Percentiles rank a stretch among this genome's conserved stretches.
Evolutionary conservation across 1,140 invertebrate genomes (phyloP).

Genomic region (Halesus radiatus): DNA sequence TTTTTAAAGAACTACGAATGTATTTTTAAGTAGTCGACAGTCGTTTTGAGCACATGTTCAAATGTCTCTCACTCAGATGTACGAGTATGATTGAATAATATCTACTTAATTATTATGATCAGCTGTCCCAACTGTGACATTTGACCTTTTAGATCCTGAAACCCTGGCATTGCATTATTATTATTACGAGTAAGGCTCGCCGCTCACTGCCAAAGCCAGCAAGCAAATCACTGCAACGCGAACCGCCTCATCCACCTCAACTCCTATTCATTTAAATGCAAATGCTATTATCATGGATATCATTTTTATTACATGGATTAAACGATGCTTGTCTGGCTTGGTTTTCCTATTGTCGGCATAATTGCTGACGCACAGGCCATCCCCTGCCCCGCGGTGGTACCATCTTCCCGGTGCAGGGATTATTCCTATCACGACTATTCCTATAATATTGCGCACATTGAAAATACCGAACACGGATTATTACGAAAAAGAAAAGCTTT

Average conservation of each 20-base stretch:
- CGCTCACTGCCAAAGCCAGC: not conserved
- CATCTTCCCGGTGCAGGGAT: not conserved
- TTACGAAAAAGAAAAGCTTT: too few relatives aligned
- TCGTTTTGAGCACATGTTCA: too few relatives aligned
- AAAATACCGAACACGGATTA: too few relatives aligned
- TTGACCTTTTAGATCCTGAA: not conserved
- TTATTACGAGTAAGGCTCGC: too few relatives aligned
- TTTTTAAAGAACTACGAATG: too few relatives aligned
- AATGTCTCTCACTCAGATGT: too few relatives aligned
- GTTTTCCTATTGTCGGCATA: constrained; percentile 48
- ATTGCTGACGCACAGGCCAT: constrained; percentile 44
- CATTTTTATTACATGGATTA: constrained; percentile 41
- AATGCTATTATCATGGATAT: constrained; percentile 37
- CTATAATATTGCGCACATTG: too few relatives aligned
- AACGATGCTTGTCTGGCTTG: constrained; percentile 8
- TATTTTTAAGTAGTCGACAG: too few relatives aligned
- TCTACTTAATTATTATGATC: too few relatives aligned
- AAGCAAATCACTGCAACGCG: constrained; percentile 5
- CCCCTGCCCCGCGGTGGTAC: constrained; percentile 32
- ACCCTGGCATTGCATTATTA: not conserved
- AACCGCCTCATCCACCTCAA: constrained; percentile 17
- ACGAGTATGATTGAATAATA: too few relatives aligned
- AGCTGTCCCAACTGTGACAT: not conserved
- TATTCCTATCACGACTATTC: too few relatives aligned
- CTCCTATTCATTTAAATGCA: constrained; percentile 46